Conservation (phyloP, 2,797 vertebrate genomes). For the Lutjanus argentimaculatus region DNA sequence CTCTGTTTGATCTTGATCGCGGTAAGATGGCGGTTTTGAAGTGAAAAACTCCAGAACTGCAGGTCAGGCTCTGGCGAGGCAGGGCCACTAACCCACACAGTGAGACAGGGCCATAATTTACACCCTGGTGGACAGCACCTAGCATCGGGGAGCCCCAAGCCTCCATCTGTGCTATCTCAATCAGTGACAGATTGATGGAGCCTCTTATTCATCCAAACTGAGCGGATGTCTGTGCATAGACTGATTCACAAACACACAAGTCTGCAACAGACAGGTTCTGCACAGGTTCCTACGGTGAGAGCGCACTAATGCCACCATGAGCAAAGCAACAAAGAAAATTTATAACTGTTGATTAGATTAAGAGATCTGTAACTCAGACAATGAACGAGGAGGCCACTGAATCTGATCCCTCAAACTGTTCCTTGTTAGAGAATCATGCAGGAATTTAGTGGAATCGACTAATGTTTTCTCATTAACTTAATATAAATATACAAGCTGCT, state of each 20-base stretch:
- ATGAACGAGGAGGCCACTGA: constrained; percentile 30
- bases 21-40: constrained; percentile 96
- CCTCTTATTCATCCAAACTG: constrained; percentile 85
- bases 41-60: constrained; percentile 98
- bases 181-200: constrained; percentile 89
- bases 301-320: constrained; percentile 57
- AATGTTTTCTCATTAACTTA: no score
- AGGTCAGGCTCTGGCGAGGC: constrained; percentile 93
- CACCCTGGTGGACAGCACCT: constrained; percentile 87
- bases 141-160: constrained; percentile 87
- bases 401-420: constrained; percentile 17
- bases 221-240: constrained; percentile 76
- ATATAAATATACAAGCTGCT: no score
- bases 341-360: constrained; percentile 58
- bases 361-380: constrained; percentile 45
- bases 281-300: constrained; percentile 71
- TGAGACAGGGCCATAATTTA: constrained; percentile 92
- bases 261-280: constrained; percentile 63
- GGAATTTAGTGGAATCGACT: no score
- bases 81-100: constrained; percentile 95
- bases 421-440: constrained; percentile 4
- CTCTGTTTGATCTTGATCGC: constrained; percentile 95
- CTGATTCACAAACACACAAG: constrained; percentile 75
- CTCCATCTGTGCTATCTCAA: constrained; percentile 90
- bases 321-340: constrained; percentile 65